Conservation (phyloP, 2,888 invertebrate species). For the Callinectes sapidus region DNA sequence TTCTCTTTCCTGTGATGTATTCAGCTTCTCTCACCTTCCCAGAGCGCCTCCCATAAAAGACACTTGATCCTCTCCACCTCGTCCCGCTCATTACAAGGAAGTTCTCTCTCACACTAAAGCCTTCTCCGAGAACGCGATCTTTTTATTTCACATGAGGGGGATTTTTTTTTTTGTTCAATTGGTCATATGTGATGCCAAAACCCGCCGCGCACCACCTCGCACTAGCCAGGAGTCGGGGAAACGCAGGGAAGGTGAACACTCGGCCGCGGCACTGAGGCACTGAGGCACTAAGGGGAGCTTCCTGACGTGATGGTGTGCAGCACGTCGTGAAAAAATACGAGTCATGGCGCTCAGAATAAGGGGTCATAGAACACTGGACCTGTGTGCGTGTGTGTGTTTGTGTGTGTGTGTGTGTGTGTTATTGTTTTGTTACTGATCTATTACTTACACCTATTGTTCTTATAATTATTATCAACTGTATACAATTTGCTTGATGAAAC, state of each 20-base stretch:
- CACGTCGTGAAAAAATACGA: neutral
- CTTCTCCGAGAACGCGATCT: neutral
- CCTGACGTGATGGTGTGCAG: neutral
- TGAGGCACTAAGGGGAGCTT: too few relatives aligned
- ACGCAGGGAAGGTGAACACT: neutral
- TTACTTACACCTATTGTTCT: too few relatives aligned
- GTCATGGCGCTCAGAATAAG: neutral
- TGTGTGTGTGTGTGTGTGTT: too few relatives aligned
- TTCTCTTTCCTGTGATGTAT: slow-evolving; percentile 42
- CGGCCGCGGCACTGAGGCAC: neutral
- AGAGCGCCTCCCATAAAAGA: slow-evolving; percentile 4
- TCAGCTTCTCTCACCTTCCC: slow-evolving; percentile 34
- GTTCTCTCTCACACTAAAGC: slow-evolving; percentile 1
- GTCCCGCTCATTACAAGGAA: slow-evolving; percentile 18
- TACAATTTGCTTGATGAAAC: too few relatives aligned
- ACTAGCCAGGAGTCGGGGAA: too few relatives aligned
- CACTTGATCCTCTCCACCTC: neutral
- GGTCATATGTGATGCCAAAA: slow-evolving; percentile 36
- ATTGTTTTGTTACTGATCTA: neutral
- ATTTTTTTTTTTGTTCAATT: neutral
- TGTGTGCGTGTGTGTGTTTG: too few relatives aligned
- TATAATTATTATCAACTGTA: too few relatives aligned
- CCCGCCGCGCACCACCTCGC: neutral
- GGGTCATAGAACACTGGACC: neutral
- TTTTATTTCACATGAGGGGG: neutral